Conservation (phyloP, 2,888 invertebrate genomes). For the Catocala nupta region DNA sequence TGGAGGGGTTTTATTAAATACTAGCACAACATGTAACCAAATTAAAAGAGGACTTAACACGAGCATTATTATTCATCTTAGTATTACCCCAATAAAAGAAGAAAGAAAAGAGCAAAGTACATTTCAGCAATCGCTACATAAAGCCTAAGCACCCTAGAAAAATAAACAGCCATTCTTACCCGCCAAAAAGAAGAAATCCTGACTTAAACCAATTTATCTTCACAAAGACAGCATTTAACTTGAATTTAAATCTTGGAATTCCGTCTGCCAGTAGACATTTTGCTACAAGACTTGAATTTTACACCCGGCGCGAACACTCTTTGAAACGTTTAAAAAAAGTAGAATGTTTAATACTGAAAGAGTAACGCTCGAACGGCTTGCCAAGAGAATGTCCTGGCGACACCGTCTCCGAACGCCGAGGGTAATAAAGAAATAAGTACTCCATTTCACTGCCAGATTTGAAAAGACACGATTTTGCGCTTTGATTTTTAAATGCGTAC, state of each 20-base stretch:
- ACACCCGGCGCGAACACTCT: conserved; percentile 37
- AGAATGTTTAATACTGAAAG: conserved; percentile 39
- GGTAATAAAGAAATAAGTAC: conserved; percentile 49
- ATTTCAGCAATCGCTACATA: conserved; percentile 12
- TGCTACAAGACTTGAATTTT: conserved; percentile 42
- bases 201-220: conserved; percentile 42
- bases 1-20: not conserved
- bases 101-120: not conserved
- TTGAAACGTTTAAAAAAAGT: conserved; percentile 42
- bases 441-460: conserved; percentile 44
- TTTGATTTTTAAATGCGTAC: conserved; percentile 11
- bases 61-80: not conserved
- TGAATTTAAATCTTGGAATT: conserved; percentile 44
- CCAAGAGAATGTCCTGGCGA: conserved; percentile 47
- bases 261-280: conserved; percentile 30
- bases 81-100: not conserved
- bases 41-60: not conserved
- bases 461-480: conserved; percentile 20
- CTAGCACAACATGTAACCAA: not conserved
- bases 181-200: conserved; percentile 25
- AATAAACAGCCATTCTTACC: conserved; percentile 14
- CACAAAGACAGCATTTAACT: conserved; percentile 37
- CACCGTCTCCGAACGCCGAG: conserved; percentile 32
- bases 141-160: conserved; percentile 11
- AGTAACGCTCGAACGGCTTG: conserved; percentile 41